Percentiles rank a stretch among this genome's conserved stretches.
Conservation (phyloP, 1,140 invertebrate genomes). For the Heliconius nattereri region DNA sequence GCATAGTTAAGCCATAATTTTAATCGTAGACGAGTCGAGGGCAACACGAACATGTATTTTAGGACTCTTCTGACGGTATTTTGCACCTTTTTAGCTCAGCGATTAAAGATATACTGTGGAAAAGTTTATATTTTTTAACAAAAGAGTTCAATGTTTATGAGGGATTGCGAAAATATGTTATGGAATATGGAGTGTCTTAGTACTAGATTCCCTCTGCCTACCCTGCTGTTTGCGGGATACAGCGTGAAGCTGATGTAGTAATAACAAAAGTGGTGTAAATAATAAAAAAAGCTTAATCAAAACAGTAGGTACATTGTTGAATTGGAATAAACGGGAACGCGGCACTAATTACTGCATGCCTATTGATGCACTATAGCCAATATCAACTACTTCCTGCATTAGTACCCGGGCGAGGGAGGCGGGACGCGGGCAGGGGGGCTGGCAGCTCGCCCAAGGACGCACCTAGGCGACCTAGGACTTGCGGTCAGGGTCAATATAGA, state of each 20-base stretch:
- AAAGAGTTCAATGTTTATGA: background rate
- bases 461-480: constrained; percentile 67
- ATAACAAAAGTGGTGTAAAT: background rate
- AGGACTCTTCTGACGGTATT: constrained; percentile 38
- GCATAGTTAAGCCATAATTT: background rate
- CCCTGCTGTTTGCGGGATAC: too few species aligned
- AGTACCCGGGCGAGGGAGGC: constrained; percentile 37
- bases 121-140: background rate
- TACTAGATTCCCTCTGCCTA: too few species aligned
- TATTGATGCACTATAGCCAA: constrained; percentile 58
- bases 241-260: too few species aligned
- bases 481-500: constrained; percentile 59
- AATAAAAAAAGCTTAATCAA: background rate
- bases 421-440: constrained; percentile 36
- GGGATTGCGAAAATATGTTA: background rate
- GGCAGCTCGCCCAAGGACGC: constrained; percentile 71
- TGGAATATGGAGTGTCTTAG: background rate
- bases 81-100: constrained; percentile 21
- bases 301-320: background rate
- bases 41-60: constrained; percentile 48
- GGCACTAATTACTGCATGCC: constrained; percentile 39
- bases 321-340: constrained; percentile 28
- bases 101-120: background rate
- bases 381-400: constrained; percentile 60
- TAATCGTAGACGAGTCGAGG: background rate